Conservation (phyloP, 2,797 vertebrate species). For the Smutsia gigantea region DNA sequence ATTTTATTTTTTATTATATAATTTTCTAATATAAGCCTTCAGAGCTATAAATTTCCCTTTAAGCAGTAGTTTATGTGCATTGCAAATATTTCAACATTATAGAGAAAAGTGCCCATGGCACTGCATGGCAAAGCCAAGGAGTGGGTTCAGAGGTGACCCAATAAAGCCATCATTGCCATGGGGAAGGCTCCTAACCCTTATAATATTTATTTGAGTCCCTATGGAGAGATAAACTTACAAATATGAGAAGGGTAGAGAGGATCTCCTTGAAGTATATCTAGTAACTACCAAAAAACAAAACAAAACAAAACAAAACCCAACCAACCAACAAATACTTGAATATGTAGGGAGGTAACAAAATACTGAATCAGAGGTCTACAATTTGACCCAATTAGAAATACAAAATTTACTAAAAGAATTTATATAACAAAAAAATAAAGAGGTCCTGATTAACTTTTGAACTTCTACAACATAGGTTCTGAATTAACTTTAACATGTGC, state of each 20-base stretch:
- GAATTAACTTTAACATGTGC: background rate
- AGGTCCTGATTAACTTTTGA: background rate
- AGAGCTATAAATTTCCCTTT: conserved; percentile 1
- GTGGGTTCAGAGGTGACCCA: background rate
- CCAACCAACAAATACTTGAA: background rate
- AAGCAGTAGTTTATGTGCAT: background rate
- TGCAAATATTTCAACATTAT: background rate
- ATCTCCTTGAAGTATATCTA: background rate
- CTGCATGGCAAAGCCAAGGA: background rate
- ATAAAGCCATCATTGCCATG: background rate
- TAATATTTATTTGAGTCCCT: background rate
- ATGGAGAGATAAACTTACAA: background rate
- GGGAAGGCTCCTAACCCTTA: background rate
- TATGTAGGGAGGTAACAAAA: background rate
- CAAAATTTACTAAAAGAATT: conserved; percentile 19
- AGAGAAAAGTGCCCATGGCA: background rate
- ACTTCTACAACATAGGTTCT: background rate
- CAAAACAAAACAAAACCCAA: background rate
- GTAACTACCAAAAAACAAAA: background rate
- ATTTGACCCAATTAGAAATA: background rate
- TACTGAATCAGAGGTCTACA: background rate
- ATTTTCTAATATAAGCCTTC: conserved; percentile 1
- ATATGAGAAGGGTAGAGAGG: background rate
- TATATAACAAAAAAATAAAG: conserved; percentile 6
- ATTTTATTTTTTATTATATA: background rate